Evolutionary conservation across 2,113 vertebrate species (phyloP).

Genomic region (Scomber colias): DNA sequence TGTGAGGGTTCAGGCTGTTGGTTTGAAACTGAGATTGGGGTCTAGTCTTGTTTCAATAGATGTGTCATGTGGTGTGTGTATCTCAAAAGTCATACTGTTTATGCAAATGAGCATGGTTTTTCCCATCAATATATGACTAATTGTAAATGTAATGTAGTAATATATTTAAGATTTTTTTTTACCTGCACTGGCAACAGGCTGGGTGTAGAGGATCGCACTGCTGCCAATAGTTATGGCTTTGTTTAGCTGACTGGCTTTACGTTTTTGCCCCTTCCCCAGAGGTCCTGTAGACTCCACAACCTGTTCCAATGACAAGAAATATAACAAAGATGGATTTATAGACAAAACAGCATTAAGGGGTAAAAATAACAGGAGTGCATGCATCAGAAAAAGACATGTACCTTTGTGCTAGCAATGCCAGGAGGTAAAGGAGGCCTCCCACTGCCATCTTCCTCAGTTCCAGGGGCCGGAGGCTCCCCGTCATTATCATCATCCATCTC

Average conservation of each 20-base stretch:
- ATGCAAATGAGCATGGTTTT: background rate
- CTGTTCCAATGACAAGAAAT: constrained; percentile 52
- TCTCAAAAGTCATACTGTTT: background rate
- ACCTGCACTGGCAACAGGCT: constrained; percentile 85
- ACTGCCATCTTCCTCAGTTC: constrained; percentile 92
- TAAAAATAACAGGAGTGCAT: background rate
- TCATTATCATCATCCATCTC: constrained; percentile 96
- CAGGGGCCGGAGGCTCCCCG: constrained; percentile 94
- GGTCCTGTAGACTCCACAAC: constrained; percentile 69
- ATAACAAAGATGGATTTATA: background rate
- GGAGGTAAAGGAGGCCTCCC: constrained; percentile 82
- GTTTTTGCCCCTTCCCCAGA: constrained; percentile 87
- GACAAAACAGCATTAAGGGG: background rate
- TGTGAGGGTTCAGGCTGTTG: background rate
- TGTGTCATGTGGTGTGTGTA: background rate
- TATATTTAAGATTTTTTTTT: constrained; percentile 34
- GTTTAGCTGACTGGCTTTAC: constrained; percentile 87
- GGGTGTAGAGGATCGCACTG: constrained; percentile 93
- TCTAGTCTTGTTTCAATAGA: background rate
- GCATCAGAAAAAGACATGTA: constrained; percentile 17
- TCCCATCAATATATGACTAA: background rate
- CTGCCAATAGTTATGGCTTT: constrained; percentile 93
- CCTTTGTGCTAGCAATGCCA: constrained; percentile 42
- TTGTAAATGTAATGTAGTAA: background rate
- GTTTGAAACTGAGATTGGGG: background rate